These are phyloP conservation scores for Mamestra brassicae DNA, from an alignment of 2,888 invertebrate genomes.

Conservation along the genomic window DNA sequence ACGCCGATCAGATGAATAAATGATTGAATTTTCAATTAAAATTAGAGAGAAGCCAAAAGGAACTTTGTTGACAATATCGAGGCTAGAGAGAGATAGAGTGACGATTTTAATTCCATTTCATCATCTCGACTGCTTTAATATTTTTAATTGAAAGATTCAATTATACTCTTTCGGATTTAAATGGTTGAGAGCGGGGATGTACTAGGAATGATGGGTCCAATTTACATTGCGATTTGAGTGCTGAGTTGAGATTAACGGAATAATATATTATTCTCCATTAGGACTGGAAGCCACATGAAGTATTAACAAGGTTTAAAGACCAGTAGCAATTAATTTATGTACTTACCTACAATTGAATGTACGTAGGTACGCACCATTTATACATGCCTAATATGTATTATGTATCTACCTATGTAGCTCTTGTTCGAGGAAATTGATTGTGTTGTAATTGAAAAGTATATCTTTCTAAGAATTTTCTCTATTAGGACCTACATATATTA, in stretches of 20 bases:
- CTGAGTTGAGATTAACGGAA: conserved; percentile 43
- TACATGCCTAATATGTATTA: not conserved
- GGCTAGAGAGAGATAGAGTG: conserved; percentile 66
- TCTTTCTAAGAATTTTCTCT: not conserved
- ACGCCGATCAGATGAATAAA: conserved; percentile 88
- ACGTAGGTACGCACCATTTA: not conserved
- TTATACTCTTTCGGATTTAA: conserved; percentile 51
- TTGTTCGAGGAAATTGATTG: not conserved
- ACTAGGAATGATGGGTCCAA: conserved; percentile 42
- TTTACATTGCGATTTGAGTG: conserved; percentile 49
- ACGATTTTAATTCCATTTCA: conserved; percentile 65
- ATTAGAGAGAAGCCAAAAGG: conserved; percentile 79
- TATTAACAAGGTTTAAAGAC: conserved; percentile 43
- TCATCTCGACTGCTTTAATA: conserved; percentile 42
- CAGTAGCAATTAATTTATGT: conserved; percentile 30
- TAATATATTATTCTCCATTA: conserved; percentile 50
- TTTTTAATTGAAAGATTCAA: conserved; percentile 60
- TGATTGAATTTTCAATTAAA: conserved; percentile 90
- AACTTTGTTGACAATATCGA: conserved; percentile 85
- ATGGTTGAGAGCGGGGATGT: conserved; percentile 32
- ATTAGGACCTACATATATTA: not conserved
- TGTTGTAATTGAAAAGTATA: not conserved
- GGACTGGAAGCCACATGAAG: conserved; percentile 40
- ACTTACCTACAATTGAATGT: not conserved
- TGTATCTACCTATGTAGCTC: not conserved